Evolutionary conservation across 2,888 invertebrate genomes (phyloP).

Genomic region (Acleris literana): DNA sequence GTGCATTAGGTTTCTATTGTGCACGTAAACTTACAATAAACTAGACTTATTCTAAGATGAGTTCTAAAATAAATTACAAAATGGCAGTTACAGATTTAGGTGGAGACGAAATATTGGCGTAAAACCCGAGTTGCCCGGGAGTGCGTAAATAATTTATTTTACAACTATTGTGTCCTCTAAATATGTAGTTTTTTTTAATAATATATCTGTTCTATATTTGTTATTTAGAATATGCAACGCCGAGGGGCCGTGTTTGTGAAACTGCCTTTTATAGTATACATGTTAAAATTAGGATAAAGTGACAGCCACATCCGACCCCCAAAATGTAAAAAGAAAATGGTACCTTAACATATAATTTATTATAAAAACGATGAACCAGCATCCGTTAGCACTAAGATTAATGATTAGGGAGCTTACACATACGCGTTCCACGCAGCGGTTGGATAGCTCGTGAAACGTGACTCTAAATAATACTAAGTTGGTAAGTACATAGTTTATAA

Average conservation of each 20-base stretch:
- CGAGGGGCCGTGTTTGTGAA: slow-evolving; percentile 36
- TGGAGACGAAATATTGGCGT: slow-evolving; percentile 30
- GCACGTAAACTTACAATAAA: slow-evolving; percentile 34
- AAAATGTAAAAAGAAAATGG: slow-evolving; percentile 35
- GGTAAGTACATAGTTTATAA: slow-evolving; percentile 10
- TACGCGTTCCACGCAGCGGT: neutral
- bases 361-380: slow-evolving; percentile 47
- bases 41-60: slow-evolving; percentile 29
- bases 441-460: neutral
- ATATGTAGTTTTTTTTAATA: slow-evolving; percentile 21
- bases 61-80: slow-evolving; percentile 45
- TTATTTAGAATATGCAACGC: slow-evolving; percentile 50
- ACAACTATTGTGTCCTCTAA: slow-evolving; percentile 35
- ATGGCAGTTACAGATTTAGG: slow-evolving; percentile 45
- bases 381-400: slow-evolving; percentile 38
- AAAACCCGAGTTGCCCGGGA: slow-evolving; percentile 16
- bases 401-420: slow-evolving; percentile 6
- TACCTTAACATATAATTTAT: slow-evolving; percentile 26
- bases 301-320: slow-evolving; percentile 40
- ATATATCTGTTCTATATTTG: slow-evolving; percentile 40
- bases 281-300: slow-evolving; percentile 16
- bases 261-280: slow-evolving; percentile 35
- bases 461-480: slow-evolving; percentile 13
- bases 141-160: slow-evolving; percentile 24
- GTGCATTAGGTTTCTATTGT: slow-evolving; percentile 43